Base-by-base conservation (phyloP, 2,888 invertebrate genomes). In the Drosophila recens region DNA sequence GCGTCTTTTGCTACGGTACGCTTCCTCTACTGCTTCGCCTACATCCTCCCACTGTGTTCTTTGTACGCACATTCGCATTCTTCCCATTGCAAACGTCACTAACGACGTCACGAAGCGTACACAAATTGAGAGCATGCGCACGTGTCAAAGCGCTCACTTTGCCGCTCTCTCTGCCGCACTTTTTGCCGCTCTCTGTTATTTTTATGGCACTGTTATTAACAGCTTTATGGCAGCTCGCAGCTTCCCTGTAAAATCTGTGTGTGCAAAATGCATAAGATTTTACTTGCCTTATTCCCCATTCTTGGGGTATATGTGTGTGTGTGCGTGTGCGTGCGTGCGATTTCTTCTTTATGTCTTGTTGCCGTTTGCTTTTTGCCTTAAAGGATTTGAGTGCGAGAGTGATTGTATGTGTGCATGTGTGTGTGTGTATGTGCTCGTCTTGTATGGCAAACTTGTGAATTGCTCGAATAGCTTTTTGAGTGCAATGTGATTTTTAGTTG, bases 51-150 rank as follows among this genome's bases (percentile, higher is more conserved):
- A 38, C 36, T 62, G 20, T 65, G 2, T 4, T 20, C 54, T 51
- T 75, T 65, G 61, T 72, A 88, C 84, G 72, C 75, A 75, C 43
- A 58, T 85, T 85, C 84, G 79, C 85, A 87, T 85, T 82, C 74
- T 78, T 80, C 69, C 11, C 66, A 68, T 62, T 68, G 79, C 74
- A 75, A 66, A 84, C 84, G 84, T 84, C 84, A 84, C 82, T 56
- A 65, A 64, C 71, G 70, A 82, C 84, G 84, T 84, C 87, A 84
- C 67, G 52, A 57, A 57, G 59, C 73, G 23, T 36, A 46, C 17
- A 36, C 52, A 27, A 45, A 38, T 57, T 69, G 65, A 64, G 65
- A 65, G 54, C 67, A 76, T 68, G 71, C 74, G 79, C 82, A 59
- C 65, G 54, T 59, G 61, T 52, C 27, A 23, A 34, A 23, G n/a